phyloP scores from a whole-genome alignment of 2,113 vertebrate genomes.

The Cyrtonyx montezumae region DNA sequence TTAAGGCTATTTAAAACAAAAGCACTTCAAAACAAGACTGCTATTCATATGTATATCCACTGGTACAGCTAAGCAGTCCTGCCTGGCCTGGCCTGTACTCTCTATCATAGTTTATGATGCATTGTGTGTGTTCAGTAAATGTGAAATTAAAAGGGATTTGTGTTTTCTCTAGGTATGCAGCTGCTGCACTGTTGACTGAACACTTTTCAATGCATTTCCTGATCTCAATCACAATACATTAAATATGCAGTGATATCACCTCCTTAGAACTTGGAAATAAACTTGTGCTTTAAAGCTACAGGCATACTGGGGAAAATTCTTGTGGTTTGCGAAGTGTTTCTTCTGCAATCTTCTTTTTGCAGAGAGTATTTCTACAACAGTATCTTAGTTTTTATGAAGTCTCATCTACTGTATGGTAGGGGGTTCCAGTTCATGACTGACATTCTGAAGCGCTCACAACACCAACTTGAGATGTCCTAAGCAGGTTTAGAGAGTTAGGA shows the following conservation, averaged over 20 bases:
- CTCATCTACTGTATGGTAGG: not conserved
- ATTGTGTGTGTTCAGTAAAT: slow-evolving; percentile 39
- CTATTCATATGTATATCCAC: not conserved
- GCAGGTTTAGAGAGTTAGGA: not conserved
- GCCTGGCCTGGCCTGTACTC: not conserved
- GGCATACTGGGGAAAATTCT: not conserved
- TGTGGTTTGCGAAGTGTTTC: not conserved
- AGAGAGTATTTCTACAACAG: not conserved
- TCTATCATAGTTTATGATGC: not conserved
- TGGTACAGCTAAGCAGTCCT: not conserved
- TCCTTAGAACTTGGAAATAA: not conserved
- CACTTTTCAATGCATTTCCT: not conserved
- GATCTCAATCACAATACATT: not conserved
- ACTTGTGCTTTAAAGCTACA: not conserved
- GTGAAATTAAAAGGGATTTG: slow-evolving; percentile 40
- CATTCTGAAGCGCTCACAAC: not conserved
- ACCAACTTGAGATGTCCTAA: not conserved
- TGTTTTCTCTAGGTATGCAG: not conserved
- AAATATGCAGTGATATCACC: not conserved
- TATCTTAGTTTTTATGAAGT: not conserved
- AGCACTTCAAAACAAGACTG: not conserved
- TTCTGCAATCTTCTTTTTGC: not conserved
- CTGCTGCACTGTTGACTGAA: slow-evolving; percentile 29
- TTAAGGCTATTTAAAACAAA: not conserved
- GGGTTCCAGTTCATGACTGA: not conserved